A percentile compares a stretch with the other conserved stretches of the same genome.
phyloP scores from a whole-genome alignment of 2,113 vertebrate species.

The Morone chrysops region DNA sequence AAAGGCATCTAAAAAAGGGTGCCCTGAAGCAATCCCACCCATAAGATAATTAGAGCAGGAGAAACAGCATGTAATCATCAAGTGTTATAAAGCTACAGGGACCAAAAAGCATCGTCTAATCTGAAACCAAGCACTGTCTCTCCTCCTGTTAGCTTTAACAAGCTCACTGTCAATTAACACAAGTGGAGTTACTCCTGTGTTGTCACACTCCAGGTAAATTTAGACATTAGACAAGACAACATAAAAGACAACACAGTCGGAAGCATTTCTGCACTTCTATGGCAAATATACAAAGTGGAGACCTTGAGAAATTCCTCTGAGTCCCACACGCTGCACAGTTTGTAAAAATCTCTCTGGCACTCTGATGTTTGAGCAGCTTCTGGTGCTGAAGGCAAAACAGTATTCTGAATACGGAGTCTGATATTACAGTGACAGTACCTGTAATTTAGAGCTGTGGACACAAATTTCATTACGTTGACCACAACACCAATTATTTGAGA shows the following conservation, averaged over 20 bases:
- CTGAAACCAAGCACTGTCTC: slow-evolving; percentile 9
- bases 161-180: slow-evolving; percentile 36
- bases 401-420: not conserved
- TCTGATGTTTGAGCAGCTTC: not conserved
- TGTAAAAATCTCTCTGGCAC: not conserved
- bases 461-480: too few relatives aligned
- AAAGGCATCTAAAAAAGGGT: slow-evolving; percentile 10
- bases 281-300: not conserved
- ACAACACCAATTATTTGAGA: too few relatives aligned
- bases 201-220: not conserved
- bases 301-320: not conserved
- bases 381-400: not conserved
- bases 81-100: slow-evolving; percentile 33
- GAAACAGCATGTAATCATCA: slow-evolving; percentile 50
- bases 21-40: slow-evolving; percentile 40
- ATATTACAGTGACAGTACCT: not conserved
- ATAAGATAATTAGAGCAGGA: slow-evolving; percentile 57
- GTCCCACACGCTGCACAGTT: not conserved
- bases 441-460: not conserved
- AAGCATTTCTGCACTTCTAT: not conserved
- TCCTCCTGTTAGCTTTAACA: slow-evolving; percentile 37
- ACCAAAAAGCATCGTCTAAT: slow-evolving; percentile 25
- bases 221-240: not conserved
- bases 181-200: not conserved
- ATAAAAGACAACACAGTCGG: not conserved